Conservation (phyloP, 2,113 vertebrate genomes). For the Catharus minimus region DNA sequence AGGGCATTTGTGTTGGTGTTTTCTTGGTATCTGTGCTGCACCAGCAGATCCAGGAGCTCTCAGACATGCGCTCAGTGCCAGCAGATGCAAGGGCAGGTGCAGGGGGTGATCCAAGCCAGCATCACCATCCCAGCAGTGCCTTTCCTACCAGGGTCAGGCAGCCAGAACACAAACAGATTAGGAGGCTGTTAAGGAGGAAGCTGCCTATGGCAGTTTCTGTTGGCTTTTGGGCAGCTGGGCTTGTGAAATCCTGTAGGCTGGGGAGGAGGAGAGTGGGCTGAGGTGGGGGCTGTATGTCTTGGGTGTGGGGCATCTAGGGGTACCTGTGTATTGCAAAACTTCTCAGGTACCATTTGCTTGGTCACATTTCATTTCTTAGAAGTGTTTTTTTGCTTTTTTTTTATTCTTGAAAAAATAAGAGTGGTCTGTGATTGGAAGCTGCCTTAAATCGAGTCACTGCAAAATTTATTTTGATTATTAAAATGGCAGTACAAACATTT, state of each 20-base stretch:
- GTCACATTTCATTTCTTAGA: not conserved
- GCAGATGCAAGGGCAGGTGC: not conserved
- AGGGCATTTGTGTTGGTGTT: not conserved
- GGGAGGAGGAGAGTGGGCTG: not conserved
- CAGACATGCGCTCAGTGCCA: rapidly evolving
- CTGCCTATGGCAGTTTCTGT: not conserved
- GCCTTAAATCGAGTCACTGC: not conserved
- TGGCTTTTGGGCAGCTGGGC: not conserved
- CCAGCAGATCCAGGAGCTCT: not conserved
- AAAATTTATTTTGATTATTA: constrained; percentile 17
- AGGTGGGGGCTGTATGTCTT: not conserved
- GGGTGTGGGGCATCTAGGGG: not conserved
- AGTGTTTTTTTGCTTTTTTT: not conserved
- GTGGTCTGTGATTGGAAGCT: not conserved
- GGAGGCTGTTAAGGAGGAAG: not conserved
- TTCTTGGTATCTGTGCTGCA: not conserved
- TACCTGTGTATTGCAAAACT: not conserved
- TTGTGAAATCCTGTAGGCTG: not conserved
- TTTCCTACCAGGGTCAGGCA: not conserved
- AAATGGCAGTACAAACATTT: not conserved
- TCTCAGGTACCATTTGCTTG: not conserved
- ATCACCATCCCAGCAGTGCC: not conserved
- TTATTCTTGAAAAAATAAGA: not conserved
- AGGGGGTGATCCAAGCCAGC: not conserved
- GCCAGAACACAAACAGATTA: not conserved